phyloP scores from a whole-genome alignment of 2,113 vertebrate genomes.

The Struthidea cinerea region DNA sequence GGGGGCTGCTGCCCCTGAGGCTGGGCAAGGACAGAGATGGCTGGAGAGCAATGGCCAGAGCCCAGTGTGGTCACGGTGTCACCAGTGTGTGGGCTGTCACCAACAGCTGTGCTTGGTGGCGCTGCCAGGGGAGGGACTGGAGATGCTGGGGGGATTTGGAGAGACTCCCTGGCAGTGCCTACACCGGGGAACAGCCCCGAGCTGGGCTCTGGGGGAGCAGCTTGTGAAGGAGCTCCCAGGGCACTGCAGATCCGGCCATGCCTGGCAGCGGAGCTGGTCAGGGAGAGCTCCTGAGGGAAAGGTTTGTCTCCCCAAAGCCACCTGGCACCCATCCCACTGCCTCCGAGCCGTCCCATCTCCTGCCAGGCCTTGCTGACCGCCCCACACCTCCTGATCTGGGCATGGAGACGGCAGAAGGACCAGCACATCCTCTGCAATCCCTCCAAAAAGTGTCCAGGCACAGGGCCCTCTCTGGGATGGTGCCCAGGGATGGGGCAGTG shows the following conservation, averaged over 20 bases:
- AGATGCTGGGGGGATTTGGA: background rate
- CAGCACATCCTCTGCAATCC: background rate
- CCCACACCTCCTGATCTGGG: background rate
- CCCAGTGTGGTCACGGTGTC: accelerated
- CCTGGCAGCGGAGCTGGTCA: background rate
- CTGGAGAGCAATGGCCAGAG: accelerated
- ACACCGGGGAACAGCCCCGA: accelerated
- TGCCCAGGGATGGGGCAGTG: background rate
- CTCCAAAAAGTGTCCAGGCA: background rate
- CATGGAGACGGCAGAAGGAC: background rate
- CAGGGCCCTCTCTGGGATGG: background rate
- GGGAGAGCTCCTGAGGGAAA: background rate
- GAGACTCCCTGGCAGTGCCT: background rate
- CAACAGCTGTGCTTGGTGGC: accelerated
- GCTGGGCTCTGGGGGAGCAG: background rate
- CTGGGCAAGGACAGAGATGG: background rate
- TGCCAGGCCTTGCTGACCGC: background rate
- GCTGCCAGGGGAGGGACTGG: background rate
- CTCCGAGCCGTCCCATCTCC: accelerated
- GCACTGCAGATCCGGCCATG: accelerated
- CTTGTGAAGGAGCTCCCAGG: background rate
- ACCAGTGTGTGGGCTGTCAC: background rate
- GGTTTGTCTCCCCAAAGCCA: background rate
- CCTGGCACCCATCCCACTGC: background rate
- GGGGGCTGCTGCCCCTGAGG: background rate